A percentile compares a stretch with the other conserved stretches of the same genome.
phyloP scores from a whole-genome alignment of 2,113 vertebrate species.

The Gambusia affinis region DNA sequence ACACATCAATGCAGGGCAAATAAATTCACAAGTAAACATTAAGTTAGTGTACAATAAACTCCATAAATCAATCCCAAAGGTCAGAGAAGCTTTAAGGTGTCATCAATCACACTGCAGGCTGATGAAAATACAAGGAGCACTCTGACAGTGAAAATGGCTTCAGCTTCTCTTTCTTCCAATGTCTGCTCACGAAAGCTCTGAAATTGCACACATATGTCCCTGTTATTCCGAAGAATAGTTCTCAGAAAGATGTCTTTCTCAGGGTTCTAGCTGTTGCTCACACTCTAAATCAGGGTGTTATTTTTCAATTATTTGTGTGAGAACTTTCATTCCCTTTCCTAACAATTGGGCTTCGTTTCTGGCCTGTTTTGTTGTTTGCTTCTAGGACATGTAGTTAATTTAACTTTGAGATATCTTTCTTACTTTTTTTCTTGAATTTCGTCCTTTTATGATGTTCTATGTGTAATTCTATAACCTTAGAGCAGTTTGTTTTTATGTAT shows the following conservation, averaged over 20 bases:
- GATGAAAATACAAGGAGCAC: constrained; percentile 40
- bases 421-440: not conserved
- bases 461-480: not conserved
- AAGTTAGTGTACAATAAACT: constrained; percentile 73
- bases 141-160: constrained; percentile 34
- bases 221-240: constrained; percentile 42
- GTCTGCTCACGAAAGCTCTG: constrained; percentile 28
- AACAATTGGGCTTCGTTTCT: not conserved
- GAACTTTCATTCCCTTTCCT: constrained; percentile 40
- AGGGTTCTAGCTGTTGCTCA: constrained; percentile 25
- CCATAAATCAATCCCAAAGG: constrained; percentile 80
- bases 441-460: not conserved
- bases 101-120: constrained; percentile 74
- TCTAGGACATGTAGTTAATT: not conserved
- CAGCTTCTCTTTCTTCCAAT: constrained; percentile 11
- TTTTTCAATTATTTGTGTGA: constrained; percentile 47
- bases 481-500: not conserved
- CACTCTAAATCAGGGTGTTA: constrained; percentile 53
- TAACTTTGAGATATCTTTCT: not conserved
- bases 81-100: constrained; percentile 64
- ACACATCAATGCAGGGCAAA: constrained; percentile 72
- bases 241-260: constrained; percentile 43
- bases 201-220: constrained; percentile 65
- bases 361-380: not conserved
- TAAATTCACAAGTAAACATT: constrained; percentile 65